Evolutionary conservation across 1,140 invertebrate genomes (phyloP).

Genomic region (Archivesica marissinica): DNA sequence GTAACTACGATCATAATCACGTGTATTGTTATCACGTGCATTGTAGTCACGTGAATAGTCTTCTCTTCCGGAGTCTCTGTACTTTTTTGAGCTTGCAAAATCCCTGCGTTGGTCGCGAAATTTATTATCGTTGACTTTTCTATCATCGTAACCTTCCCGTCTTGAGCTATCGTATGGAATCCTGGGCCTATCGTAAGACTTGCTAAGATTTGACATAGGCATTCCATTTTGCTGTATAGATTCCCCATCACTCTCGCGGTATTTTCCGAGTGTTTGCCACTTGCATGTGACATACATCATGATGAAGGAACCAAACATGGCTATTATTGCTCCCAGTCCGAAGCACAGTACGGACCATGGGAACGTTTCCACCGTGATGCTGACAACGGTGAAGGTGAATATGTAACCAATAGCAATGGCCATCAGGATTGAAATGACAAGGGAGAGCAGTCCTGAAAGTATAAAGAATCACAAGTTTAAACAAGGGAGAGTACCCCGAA

Average conservation of each 20-base stretch:
- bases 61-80: conserved; percentile 25
- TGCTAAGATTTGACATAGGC: conserved; percentile 18
- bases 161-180: conserved; percentile 12
- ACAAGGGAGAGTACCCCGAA: background rate
- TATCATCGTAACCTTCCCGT: background rate
- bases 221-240: background rate
- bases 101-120: background rate
- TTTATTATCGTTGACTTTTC: background rate
- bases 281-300: conserved; percentile 33
- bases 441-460: conserved; percentile 6
- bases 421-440: conserved; percentile 11
- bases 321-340: conserved; percentile 40
- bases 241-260: background rate
- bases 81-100: conserved; percentile 51
- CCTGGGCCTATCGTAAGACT: background rate
- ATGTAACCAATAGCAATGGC: conserved; percentile 10
- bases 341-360: conserved; percentile 51
- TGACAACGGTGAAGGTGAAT: background rate
- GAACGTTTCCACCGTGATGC: conserved; percentile 38
- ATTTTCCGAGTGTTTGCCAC: conserved; percentile 13
- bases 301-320: conserved; percentile 25
- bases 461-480: background rate
- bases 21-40: background rate
- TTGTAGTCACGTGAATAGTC: background rate
- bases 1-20: background rate